Conservation (phyloP, 2,797 vertebrate species). For the Pitangus sulphuratus region DNA sequence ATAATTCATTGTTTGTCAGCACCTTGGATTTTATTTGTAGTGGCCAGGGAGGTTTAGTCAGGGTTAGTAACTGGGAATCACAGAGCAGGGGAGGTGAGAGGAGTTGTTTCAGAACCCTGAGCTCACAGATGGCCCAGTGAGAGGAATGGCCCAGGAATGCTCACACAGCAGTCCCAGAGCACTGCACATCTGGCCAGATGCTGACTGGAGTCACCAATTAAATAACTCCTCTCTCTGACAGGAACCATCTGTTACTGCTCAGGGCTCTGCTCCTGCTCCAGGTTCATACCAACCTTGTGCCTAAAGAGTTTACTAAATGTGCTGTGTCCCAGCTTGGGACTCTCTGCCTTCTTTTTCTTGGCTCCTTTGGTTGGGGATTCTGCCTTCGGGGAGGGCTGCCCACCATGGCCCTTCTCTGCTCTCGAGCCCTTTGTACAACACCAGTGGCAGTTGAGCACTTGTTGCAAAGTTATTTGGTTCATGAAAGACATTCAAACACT, state of each 20-base stretch:
- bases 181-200: conserved; percentile 13
- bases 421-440: conserved; percentile 74
- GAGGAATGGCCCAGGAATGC: background rate
- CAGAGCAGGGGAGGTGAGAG: background rate
- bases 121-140: conserved; percentile 23
- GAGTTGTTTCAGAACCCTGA: conserved; percentile 62
- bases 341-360: conserved; percentile 82
- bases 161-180: background rate
- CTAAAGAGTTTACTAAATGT: conserved; percentile 89
- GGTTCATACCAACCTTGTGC: conserved; percentile 85
- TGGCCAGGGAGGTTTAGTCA: background rate
- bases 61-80: background rate
- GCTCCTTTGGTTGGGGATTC: conserved; percentile 60
- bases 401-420: conserved; percentile 71
- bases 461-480: background rate
- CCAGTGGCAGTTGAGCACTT: conserved; percentile 30
- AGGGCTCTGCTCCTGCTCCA: conserved; percentile 41
- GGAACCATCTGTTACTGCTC: conserved; percentile 33
- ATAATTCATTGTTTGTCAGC: conserved; percentile 13
- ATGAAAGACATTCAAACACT: background rate
- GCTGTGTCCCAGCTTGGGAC: conserved; percentile 74
- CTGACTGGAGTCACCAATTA: background rate
- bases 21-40: background rate
- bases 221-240: background rate
- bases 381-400: conserved; percentile 63